Evolutionary conservation across 2,113 vertebrate species (phyloP).

Genomic region (Psittacara wagleri): DNA sequence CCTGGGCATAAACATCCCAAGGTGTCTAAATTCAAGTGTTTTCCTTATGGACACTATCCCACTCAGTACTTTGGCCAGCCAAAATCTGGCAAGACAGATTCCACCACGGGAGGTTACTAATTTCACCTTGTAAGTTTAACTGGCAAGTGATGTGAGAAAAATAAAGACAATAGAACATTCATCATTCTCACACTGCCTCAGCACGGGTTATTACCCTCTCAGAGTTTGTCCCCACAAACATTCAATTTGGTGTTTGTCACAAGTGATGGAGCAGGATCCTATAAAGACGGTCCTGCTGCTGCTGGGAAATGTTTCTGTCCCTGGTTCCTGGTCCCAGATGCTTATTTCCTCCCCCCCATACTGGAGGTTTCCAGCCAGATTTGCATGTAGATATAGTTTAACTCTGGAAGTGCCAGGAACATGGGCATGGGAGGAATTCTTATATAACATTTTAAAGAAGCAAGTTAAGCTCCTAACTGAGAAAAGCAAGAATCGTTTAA

Average conservation of each 20-base stretch:
- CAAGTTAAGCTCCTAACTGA: neutral
- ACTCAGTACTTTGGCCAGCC: neutral
- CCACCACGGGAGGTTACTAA: neutral
- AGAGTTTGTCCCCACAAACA: slow-evolving; percentile 43
- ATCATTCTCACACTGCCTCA: slow-evolving; percentile 28
- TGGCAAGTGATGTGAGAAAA: slow-evolving; percentile 50
- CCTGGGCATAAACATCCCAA: neutral
- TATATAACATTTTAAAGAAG: neutral
- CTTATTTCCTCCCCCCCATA: neutral
- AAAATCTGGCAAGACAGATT: slow-evolving; percentile 25
- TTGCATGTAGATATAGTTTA: neutral
- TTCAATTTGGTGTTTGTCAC: slow-evolving; percentile 50
- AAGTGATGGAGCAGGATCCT: slow-evolving; percentile 37
- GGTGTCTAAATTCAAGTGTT: neutral
- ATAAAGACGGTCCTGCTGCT: slow-evolving; percentile 18
- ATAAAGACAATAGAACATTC: slow-evolving; percentile 61
- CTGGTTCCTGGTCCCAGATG: neutral
- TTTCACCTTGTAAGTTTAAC: slow-evolving; percentile 54
- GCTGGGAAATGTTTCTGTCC: neutral
- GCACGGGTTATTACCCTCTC: slow-evolving; percentile 36
- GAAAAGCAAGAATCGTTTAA: neutral
- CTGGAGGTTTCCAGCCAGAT: neutral
- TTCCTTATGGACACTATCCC: neutral
- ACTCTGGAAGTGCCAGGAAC: neutral
- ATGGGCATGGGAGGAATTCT: neutral